These are phyloP conservation scores for Chromobotia macracanthus DNA, from an alignment of 2,797 vertebrate species.

Conservation along the genomic window DNA sequence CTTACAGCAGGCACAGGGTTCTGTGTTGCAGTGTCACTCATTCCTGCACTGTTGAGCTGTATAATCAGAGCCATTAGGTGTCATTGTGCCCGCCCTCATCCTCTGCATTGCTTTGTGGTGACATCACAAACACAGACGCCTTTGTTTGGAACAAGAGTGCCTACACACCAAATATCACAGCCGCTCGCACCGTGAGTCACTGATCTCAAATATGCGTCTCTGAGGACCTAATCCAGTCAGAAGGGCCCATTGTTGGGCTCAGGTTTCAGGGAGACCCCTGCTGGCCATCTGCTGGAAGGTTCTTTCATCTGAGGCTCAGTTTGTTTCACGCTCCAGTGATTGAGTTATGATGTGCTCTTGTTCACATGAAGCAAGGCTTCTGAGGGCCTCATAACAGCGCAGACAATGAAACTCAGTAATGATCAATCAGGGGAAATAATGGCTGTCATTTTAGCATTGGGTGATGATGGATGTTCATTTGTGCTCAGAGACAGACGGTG, in stretches of 20 bases:
- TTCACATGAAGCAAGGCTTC: neutral
- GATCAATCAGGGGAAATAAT: constrained; percentile 32
- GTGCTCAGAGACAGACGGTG: constrained; percentile 16
- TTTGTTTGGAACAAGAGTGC: constrained; percentile 41
- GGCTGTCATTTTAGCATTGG: constrained; percentile 8
- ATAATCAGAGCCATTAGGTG: constrained; percentile 17
- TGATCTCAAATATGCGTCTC: constrained; percentile 31
- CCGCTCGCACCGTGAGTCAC: constrained; percentile 23
- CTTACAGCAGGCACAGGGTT: neutral
- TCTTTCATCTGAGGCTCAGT: neutral
- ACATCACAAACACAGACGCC: constrained; percentile 42
- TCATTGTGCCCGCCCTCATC: constrained; percentile 5
- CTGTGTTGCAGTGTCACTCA: constrained; percentile 2
- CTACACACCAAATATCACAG: constrained; percentile 46
- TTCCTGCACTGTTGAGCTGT: constrained; percentile 1
- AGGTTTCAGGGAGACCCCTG: constrained; percentile 47
- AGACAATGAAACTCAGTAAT: neutral
- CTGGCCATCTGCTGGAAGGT: constrained; percentile 21
- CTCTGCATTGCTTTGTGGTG: constrained; percentile 26
- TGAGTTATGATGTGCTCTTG: neutral
- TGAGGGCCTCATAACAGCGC: constrained; percentile 17
- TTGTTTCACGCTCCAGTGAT: neutral
- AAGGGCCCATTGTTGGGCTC: neutral
- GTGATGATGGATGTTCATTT: constrained; percentile 25
- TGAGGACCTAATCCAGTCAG: neutral